These are phyloP conservation scores for Zaprionus nigranus DNA, from an alignment of 1,140 invertebrate genomes.

Conservation along the genomic window DNA sequence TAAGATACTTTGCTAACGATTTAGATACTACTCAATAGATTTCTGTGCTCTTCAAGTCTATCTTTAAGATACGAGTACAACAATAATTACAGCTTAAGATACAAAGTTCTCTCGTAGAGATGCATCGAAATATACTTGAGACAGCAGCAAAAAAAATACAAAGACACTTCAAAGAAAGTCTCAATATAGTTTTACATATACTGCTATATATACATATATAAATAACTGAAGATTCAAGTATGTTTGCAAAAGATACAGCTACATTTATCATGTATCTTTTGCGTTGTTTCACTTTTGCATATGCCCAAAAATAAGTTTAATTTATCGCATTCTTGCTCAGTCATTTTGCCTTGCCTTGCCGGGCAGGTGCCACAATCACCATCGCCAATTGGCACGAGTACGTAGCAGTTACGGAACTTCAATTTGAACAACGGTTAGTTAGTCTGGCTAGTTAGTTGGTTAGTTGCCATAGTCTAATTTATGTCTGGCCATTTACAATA, in stretches of 20 bases:
- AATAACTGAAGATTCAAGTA: neutral
- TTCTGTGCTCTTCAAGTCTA: no score
- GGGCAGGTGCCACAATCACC: slow-evolving; percentile 18
- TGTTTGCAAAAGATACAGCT: neutral
- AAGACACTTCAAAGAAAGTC: neutral
- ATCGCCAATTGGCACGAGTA: slow-evolving; percentile 19
- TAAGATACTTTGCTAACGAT: neutral
- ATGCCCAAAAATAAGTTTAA: slow-evolving; percentile 20
- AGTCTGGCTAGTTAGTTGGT: neutral
- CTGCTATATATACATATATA: neutral
- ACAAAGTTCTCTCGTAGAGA: neutral
- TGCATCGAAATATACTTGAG: neutral
- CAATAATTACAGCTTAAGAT: neutral
- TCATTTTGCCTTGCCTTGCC: slow-evolving; percentile 1
- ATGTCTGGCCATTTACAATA: slow-evolving; percentile 33
- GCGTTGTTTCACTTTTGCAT: neutral
- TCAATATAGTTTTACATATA: no score
- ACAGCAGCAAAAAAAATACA: neutral
- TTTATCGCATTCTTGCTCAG: slow-evolving; percentile 27
- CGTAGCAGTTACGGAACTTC: slow-evolving; percentile 26
- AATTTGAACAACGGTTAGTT: slow-evolving; percentile 20
- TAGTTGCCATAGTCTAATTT: slow-evolving; percentile 14
- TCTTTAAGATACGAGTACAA: no score
- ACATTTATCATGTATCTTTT: slow-evolving; percentile 6
- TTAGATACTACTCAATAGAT: neutral